These are phyloP conservation scores for Phrynocephalus versicolor DNA, from an alignment of 2,113 vertebrate species.

Conservation along the genomic window DNA sequence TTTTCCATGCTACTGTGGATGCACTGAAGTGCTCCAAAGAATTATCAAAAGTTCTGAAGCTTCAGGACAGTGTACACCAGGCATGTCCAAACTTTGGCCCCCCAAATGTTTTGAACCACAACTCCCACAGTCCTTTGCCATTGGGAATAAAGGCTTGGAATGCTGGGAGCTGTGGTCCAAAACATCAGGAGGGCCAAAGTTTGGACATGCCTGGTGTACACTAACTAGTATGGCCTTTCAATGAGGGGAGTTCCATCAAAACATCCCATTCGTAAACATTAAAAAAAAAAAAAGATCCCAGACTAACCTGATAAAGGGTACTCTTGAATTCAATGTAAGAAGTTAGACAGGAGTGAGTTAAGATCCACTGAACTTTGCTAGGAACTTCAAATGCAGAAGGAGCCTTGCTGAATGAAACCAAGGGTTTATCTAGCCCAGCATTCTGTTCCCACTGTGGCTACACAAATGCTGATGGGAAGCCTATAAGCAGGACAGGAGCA, in stretches of 20 bases:
- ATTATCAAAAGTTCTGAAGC: background rate
- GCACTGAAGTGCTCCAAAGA: background rate
- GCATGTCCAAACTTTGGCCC: too few relatives aligned
- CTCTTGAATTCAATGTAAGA: background rate
- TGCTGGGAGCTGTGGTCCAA: too few relatives aligned
- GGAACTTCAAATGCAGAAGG: background rate
- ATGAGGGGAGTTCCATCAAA: slow-evolving; percentile 21
- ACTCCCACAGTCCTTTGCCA: too few relatives aligned
- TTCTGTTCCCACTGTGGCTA: background rate
- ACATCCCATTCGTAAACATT: background rate
- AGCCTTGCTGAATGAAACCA: background rate
- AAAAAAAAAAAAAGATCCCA: background rate
- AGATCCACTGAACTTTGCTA: background rate
- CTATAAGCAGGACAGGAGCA: background rate
- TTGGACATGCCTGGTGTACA: too few relatives aligned
- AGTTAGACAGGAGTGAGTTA: background rate
- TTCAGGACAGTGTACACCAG: background rate
- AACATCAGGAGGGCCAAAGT: too few relatives aligned
- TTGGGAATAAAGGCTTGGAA: too few relatives aligned
- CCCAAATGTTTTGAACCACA: too few relatives aligned
- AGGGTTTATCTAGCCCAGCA: background rate
- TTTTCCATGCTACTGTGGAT: background rate
- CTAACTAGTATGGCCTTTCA: background rate
- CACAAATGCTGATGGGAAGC: background rate
- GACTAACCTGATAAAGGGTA: background rate